Base-by-base conservation (phyloP, 2,113 vertebrate genomes). In the Puffinus mauretanicus region DNA sequence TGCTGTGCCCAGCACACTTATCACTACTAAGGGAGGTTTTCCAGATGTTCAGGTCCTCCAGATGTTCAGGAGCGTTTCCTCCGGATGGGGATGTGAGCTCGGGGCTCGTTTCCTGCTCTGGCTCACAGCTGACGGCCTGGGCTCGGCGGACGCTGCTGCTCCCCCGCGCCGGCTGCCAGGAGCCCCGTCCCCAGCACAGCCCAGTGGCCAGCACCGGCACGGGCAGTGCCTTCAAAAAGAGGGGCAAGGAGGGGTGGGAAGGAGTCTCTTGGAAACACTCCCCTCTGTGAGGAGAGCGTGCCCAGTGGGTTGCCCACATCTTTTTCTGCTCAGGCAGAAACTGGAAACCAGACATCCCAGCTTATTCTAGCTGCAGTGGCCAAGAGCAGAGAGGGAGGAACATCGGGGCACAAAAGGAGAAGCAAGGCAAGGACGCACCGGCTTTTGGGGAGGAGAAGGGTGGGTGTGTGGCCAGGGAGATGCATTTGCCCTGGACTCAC, bases 41-140 rank as follows among this genome's bases (percentile, higher is more conserved):
- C 96, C 97, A 97, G 95, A 96, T 95, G 97, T 96, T 96, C 60
- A 10, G 54, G 71, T 82, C 77, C 71, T 96, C 91, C 96, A 97
- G 96, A 96, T 96, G 96, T 97, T 92, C 78, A 38, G 67, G 71
- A 96, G 69, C 8, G 0, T 93, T 97, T 97, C 91, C 96, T 97
- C 61, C 47, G 49, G 95, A 95, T 92, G 82, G 82, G 86, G 95
- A 92, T 95, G 61, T 93, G 83, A 96, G 90, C 82, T 40, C 1
- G 36, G 77, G 92, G 82, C 86, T 87, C 5, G 1, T 84, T 97
- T 97, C 95, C 96, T 97, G 96, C 90, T 88, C 91, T 95, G 91
- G 88, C 88, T 94, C 66, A 14, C 79, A 95, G 88, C 86, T 95
- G 92, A 88, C 36, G 0, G 61, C 62, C 30, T 2, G 42, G 72